Conservation (phyloP, 2,888 invertebrate genomes). For the Agrochola circellaris region DNA sequence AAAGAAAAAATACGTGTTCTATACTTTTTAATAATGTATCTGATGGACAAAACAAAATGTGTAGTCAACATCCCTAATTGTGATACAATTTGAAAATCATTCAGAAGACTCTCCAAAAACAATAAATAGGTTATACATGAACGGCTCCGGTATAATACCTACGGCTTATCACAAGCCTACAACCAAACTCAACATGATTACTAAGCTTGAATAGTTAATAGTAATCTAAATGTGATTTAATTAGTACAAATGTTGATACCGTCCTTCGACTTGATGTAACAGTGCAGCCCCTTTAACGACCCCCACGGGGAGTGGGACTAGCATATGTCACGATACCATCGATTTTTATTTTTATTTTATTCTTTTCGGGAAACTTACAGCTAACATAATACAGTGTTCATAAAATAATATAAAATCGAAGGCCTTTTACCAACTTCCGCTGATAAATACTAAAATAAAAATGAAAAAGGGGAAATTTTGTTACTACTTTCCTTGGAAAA, state of each 20-base stretch:
- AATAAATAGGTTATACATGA: not conserved
- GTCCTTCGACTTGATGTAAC: slow-evolving; percentile 20
- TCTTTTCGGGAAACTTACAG: not conserved
- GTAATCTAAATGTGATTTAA: slow-evolving; percentile 24
- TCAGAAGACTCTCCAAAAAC: not conserved
- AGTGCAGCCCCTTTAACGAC: not conserved
- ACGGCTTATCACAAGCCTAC: not conserved
- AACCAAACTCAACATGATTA: not conserved
- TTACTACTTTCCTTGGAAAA: too few species aligned
- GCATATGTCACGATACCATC: slow-evolving; percentile 23
- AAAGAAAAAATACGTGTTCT: too few species aligned
- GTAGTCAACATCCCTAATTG: not conserved
- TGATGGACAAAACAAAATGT: too few species aligned
- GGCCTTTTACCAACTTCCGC: too few species aligned
- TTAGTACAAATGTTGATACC: slow-evolving; percentile 8
- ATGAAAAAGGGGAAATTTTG: too few species aligned
- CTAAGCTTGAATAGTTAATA: too few species aligned
- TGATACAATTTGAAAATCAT: not conserved
- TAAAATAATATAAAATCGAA: too few species aligned
- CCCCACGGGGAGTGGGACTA: not conserved
- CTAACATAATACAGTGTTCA: too few species aligned
- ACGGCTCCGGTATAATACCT: not conserved
- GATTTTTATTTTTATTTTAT: not conserved
- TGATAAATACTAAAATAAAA: too few species aligned
- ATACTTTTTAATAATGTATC: too few species aligned